These are phyloP conservation scores for Simalia tracyae DNA, from an alignment of 2,797 vertebrate species.

Conservation along the genomic window DNA sequence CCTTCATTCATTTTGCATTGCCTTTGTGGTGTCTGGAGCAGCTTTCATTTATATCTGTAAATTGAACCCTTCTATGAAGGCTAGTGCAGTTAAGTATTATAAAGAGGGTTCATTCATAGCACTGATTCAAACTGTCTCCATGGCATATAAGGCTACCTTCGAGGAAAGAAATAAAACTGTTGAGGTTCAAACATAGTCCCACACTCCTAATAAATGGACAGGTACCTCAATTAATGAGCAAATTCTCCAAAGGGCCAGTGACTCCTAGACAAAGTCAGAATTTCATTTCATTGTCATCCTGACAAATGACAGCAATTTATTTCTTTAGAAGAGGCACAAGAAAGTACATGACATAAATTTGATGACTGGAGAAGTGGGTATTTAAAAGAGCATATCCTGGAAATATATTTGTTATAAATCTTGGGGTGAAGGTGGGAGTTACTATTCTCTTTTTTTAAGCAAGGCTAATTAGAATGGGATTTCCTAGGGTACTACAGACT, in stretches of 20 bases:
- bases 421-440: not conserved
- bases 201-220: constrained; percentile 11
- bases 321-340: constrained; percentile 1
- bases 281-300: constrained; percentile 17
- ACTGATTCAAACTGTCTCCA: not conserved
- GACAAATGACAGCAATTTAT: constrained; percentile 11
- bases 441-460: not conserved
- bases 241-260: constrained; percentile 28
- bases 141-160: constrained; percentile 7
- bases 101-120: constrained; percentile 12
- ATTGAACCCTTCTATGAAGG: constrained; percentile 36
- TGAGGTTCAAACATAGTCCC: not conserved
- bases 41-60: constrained; percentile 49
- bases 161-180: constrained; percentile 32
- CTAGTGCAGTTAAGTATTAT: constrained; percentile 50
- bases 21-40: constrained; percentile 27
- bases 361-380: not conserved
- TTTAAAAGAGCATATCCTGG: constrained; percentile 9
- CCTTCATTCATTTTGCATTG: constrained; percentile 15
- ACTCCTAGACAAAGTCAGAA: constrained; percentile 8
- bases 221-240: constrained; percentile 4
- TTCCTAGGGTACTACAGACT: not conserved
- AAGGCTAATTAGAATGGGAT: not conserved
- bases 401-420: constrained; percentile 12
- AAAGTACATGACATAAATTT: constrained; percentile 15